phyloP scores from a whole-genome alignment of 1,140 invertebrate species.

The Calliphora vicina region DNA sequence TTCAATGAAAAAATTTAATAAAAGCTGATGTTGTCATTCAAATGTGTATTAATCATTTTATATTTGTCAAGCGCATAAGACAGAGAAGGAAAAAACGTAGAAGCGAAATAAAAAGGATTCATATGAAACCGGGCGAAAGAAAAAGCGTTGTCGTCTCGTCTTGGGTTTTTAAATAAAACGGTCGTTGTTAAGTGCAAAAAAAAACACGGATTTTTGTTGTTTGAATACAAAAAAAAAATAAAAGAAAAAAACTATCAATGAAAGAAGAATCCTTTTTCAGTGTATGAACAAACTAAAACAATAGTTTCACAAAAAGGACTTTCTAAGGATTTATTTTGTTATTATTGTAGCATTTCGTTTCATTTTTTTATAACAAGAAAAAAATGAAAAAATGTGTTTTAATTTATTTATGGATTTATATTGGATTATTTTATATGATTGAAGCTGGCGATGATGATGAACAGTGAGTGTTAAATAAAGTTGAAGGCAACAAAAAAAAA shows the following conservation, averaged over 20 bases:
- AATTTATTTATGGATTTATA: slow-evolving; percentile 23
- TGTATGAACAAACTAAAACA: not conserved
- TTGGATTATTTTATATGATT: slow-evolving; percentile 19
- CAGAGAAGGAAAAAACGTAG: not conserved
- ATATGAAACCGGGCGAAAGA: not conserved
- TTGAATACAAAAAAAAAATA: not conserved
- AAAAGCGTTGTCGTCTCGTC: too few relatives aligned
- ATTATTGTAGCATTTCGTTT: not conserved
- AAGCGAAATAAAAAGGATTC: too few relatives aligned
- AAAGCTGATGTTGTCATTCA: slow-evolving; percentile 32
- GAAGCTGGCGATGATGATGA: slow-evolving; percentile 19
- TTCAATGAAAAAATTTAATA: slow-evolving; percentile 8
- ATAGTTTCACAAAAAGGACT: not conserved
- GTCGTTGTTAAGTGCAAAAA: too few relatives aligned
- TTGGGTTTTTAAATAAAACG: too few relatives aligned
- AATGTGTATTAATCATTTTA: slow-evolving; percentile 32
- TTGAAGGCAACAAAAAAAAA: not conserved
- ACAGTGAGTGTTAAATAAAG: slow-evolving; percentile 7
- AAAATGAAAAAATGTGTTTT: slow-evolving; percentile 13
- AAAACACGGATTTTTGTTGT: too few relatives aligned
- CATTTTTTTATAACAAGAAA: not conserved
- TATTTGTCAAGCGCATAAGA: slow-evolving; percentile 21
- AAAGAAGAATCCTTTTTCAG: not conserved
- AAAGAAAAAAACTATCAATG: not conserved
- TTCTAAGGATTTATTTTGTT: slow-evolving; percentile 4